Evolutionary conservation across 2,888 invertebrate species (phyloP), one percentile per base, ranked within the genome.

Genomic region (Dendrolimus pini): DNA sequence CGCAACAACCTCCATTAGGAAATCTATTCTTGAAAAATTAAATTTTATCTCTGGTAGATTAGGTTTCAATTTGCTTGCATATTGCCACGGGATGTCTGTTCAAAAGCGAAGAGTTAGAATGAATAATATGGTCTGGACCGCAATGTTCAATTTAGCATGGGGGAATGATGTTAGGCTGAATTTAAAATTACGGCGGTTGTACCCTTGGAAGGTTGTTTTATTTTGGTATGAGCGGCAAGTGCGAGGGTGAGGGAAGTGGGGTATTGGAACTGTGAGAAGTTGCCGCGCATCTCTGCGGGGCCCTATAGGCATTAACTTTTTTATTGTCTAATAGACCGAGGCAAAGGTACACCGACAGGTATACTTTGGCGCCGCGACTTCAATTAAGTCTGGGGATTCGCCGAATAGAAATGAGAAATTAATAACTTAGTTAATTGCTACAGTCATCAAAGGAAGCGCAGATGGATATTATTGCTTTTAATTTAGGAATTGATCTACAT

Each of bases 191-290:
- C 82, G 83, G 76, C 82, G 84, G 82, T 89, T 85, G 89, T 87
- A 90, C 89, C 89, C 89, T 89, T 89, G 86, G 83, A 86, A 87
- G 86, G 88, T 89, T 89, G 74, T 89, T 89, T 84, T 88, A 82
- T 85, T 86, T 85, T 83, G 77, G 72, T 77, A 69, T 66, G 63
- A 61, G 71, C 62, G 66, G 65, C 57, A 73, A 62, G 70, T 64
- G 68, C 60, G 74, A 67, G 71, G 70, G 74, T 66, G 65, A 65
- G 64, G 70, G 75, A 71, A 68, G 65, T 60, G 68, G 63, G 68
- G 64, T 60, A 65, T 66, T 64, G 70, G 71, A 74, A 75, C 85
- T 87, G 87, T 88, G 89, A 89, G 89, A 89, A 88, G 87, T 83
- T 80, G 80, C 84, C 80, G 82, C 80, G 80, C 76, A 68, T 77